Conservation (phyloP, 2,888 invertebrate genomes). For the Mythimna loreyi region DNA sequence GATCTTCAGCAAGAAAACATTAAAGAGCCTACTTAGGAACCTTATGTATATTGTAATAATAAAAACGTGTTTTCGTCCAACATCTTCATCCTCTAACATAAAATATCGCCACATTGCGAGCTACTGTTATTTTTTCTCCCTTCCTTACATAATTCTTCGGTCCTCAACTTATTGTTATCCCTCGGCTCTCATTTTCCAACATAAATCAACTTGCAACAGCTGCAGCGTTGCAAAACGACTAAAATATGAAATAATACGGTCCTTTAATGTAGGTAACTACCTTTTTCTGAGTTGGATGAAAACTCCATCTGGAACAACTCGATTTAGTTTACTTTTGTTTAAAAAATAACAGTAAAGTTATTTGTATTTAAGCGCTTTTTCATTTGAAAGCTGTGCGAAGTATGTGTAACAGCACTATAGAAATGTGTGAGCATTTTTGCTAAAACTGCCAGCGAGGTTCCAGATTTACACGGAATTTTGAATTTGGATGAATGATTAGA, state of each 20-base stretch:
- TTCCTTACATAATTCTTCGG: conserved; percentile 59
- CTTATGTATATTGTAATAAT: conserved; percentile 17
- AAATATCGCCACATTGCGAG: conserved; percentile 45
- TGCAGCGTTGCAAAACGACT: conserved; percentile 64
- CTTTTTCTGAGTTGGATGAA: conserved; percentile 15
- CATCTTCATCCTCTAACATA: conserved; percentile 27
- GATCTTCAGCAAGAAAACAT: not conserved
- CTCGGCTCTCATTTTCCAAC: conserved; percentile 59
- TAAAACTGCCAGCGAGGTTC: not conserved
- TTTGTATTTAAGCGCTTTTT: not conserved
- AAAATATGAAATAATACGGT: conserved; percentile 61
- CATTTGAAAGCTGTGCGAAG: not conserved
- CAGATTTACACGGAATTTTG: too few species aligned
- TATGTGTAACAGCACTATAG: too few species aligned
- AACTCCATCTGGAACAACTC: conserved; percentile 5
- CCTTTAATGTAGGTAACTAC: conserved; percentile 42
- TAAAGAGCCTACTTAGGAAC: conserved; percentile 2
- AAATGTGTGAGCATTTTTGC: not conserved
- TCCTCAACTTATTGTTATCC: conserved; percentile 60
- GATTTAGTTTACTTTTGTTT: not conserved
- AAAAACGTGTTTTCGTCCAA: conserved; percentile 33
- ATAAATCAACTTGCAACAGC: conserved; percentile 67
- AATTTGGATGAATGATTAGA: too few species aligned
- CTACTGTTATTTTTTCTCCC: conserved; percentile 59
- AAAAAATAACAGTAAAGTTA: not conserved